Conservation (phyloP, 92 coral and sea anemone species). For the Palythoa heliodiscus region DNA sequence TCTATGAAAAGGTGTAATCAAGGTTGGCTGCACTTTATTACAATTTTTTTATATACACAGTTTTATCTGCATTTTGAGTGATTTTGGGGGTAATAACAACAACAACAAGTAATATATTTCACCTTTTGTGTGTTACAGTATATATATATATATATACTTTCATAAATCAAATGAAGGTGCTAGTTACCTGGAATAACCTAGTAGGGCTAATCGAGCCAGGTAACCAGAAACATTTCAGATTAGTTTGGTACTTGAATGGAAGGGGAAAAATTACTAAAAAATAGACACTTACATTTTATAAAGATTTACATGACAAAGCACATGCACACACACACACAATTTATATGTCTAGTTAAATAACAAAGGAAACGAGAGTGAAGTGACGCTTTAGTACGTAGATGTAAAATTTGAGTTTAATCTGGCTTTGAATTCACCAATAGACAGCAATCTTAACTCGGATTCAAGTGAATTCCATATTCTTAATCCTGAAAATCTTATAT, state of each 20-base stretch:
- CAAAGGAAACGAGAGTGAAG: not conserved
- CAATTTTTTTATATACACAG: constrained; percentile 1
- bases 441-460: constrained; percentile 2
- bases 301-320: not conserved
- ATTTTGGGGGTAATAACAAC: too few species aligned
- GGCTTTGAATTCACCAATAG: constrained; percentile 17
- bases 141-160: not conserved
- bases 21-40: constrained; percentile 7
- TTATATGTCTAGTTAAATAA: not conserved
- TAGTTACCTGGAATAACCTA: constrained; percentile 18
- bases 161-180: not conserved
- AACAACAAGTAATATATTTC: not conserved
- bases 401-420: constrained; percentile 16
- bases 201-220: constrained; percentile 24
- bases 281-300: not conserved
- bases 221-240: constrained; percentile 20
- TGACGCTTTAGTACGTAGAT: not conserved
- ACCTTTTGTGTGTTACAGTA: constrained; percentile 3
- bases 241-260: constrained; percentile 8
- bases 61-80: not conserved
- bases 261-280: not conserved
- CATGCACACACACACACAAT: not conserved
- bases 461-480: constrained; percentile 20
- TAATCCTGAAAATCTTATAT: not conserved
- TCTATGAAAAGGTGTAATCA: constrained; percentile 3